Percentiles rank a stretch among this genome's conserved stretches.
phyloP scores from a whole-genome alignment of 2,888 invertebrate species.

The Halictus quadricinctus region DNA sequence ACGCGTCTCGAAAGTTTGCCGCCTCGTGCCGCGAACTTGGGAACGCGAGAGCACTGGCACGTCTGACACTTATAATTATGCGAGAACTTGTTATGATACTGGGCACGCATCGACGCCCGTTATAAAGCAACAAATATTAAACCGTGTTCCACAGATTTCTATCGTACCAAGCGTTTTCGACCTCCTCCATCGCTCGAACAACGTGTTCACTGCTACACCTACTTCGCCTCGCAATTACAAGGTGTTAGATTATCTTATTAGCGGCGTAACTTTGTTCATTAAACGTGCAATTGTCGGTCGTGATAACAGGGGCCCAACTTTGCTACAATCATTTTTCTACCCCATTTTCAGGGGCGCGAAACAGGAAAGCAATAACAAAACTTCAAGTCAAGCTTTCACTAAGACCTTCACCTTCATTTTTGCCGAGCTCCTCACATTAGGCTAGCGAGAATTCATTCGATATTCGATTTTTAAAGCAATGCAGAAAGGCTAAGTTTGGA shows the following conservation, averaged over 20 bases:
- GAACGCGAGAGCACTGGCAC: not conserved
- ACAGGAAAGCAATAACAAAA: not conserved
- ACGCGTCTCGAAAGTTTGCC: conserved; percentile 45
- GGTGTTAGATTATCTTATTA: conserved; percentile 13
- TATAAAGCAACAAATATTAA: not conserved
- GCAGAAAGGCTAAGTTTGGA: too few relatives aligned
- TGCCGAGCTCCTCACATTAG: not conserved
- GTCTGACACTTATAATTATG: conserved; percentile 39
- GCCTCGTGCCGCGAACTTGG: conserved; percentile 15
- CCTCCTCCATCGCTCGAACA: not conserved
- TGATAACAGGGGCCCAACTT: not conserved
- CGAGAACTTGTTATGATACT: not conserved
- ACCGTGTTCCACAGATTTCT: conserved; percentile 8
- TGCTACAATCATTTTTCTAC: not conserved
- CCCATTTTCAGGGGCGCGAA: not conserved
- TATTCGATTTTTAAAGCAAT: too few relatives aligned
- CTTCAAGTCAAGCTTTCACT: not conserved
- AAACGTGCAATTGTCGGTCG: not conserved
- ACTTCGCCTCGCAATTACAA: not conserved
- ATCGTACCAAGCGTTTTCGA: not conserved
- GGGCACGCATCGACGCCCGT: not conserved
- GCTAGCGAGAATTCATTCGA: not conserved
- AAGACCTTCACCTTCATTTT: not conserved
- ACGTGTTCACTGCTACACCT: not conserved
- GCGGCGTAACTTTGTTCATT: not conserved